Conservation (phyloP, 2,797 vertebrate genomes). For the Prunella strophiata region DNA sequence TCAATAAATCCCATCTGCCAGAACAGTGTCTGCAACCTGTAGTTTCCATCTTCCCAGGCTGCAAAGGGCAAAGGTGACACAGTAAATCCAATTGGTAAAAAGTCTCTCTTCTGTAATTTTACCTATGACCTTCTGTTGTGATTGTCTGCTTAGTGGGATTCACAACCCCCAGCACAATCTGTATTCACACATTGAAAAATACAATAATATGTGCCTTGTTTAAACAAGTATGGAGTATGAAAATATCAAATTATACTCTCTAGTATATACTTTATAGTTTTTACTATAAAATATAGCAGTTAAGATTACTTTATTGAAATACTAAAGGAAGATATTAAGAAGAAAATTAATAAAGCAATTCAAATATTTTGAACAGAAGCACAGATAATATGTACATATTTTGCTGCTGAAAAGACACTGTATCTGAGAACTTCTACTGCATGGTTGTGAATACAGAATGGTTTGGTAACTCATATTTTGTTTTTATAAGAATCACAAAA, state of each 20-base stretch:
- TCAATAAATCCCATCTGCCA: background rate
- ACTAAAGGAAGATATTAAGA: background rate
- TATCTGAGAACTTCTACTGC: background rate
- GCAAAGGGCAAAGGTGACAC: background rate
- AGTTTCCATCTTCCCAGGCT: background rate
- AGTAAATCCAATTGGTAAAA: background rate
- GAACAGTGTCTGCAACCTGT: background rate
- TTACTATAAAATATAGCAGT: background rate
- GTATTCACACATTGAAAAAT: background rate
- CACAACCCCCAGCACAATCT: background rate
- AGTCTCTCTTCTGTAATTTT: background rate
- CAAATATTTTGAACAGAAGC: background rate
- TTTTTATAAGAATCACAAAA: background rate
- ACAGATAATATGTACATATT: background rate
- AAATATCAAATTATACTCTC: background rate
- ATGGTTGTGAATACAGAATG: background rate
- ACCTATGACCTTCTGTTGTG: background rate
- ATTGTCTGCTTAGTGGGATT: background rate
- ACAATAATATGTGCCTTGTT: background rate
- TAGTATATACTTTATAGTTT: background rate
- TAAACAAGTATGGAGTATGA: background rate
- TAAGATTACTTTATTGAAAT: background rate
- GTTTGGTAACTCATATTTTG: background rate
- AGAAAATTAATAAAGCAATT: background rate
- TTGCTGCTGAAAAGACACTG: background rate